Evolutionary conservation across 64 coral and sea anemone genomes (phyloP), one percentile per base, ranked within the genome.

Genomic region (Stichodactyla mertensii): DNA sequence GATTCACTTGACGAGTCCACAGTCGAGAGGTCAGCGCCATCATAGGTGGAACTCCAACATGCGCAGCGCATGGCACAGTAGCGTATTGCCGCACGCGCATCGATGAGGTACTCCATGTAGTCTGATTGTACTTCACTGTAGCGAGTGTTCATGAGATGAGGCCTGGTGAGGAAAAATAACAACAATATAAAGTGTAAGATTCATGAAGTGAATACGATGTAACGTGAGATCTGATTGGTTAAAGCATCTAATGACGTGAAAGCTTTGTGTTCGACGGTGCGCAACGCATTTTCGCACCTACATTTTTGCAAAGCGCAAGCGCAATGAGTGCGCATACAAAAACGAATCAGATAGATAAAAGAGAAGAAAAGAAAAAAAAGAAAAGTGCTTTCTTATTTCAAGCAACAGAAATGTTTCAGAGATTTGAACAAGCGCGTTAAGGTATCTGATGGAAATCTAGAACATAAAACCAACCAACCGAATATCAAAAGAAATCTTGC

Each of bases 21-120:
- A 52, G 78, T 80, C 16, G 81, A 56, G 4, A 86, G 93, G 82
- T 93, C 91, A 78, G 90, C 85, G 22, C 97, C 97, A 60, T 99
- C 90, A 26, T 94, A 99, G 5, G 81, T 88, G 6, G 89, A 87
- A 31, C 89, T 92, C 97, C 97, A 99, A 80, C 97, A 99, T 4
- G 84, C 16, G 78, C 97, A 99, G 45, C 90, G 80, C 82, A 95
- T 56, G 16, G 89, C 89, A 79, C 93, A 92, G 52, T 92, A 86
- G 52, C 85, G 79, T n/a, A 99, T 71, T 16, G 86, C 74, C 71
- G 61, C 61, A 11, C 97, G 90, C 51, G 93, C 97, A 78, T 99
- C 97, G 14, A 82, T 77, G 11, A 99, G 61, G 86, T 99, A 99
- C 5, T 85, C 91, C 97, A 99, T 86, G 78, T 95, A 99, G 87